Conservation (phyloP, 2,113 vertebrate genomes). For the Formicarius rufipectus region DNA sequence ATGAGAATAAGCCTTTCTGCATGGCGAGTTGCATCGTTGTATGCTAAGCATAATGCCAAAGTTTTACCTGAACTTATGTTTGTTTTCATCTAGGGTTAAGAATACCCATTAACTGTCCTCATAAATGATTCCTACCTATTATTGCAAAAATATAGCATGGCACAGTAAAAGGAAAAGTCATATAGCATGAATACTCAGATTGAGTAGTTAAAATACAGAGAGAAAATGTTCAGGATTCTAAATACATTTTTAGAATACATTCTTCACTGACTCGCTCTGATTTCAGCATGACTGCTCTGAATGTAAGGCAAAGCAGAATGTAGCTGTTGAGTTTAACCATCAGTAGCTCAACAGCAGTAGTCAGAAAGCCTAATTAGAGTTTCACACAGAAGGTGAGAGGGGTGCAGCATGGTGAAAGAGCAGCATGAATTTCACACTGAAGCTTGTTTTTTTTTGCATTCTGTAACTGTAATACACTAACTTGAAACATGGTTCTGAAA, state of each 20-base stretch:
- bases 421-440: not conserved
- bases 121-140: slow-evolving; percentile 16
- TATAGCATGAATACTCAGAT: not conserved
- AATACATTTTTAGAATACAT: not conserved
- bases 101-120: not conserved
- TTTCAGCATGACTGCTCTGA: not conserved
- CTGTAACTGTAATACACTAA: not conserved
- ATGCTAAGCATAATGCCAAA: not conserved
- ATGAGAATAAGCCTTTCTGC: not conserved
- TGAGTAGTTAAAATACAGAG: not conserved
- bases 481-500: not conserved
- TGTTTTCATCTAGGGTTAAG: slow-evolving; percentile 29
- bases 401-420: not conserved
- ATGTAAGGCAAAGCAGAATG: not conserved
- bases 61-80: slow-evolving; percentile 4
- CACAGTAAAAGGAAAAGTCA: not conserved
- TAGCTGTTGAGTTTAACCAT: not conserved
- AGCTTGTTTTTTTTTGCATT: not conserved
- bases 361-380: not conserved
- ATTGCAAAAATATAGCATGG: not conserved
- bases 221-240: not conserved
- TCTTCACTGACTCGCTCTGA: not conserved
- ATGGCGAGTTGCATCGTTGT: not conserved
- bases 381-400: not conserved
- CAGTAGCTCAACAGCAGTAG: not conserved